These are phyloP conservation scores for Sander vitreus DNA, from an alignment of 2,113 vertebrate species.

Conservation along the genomic window DNA sequence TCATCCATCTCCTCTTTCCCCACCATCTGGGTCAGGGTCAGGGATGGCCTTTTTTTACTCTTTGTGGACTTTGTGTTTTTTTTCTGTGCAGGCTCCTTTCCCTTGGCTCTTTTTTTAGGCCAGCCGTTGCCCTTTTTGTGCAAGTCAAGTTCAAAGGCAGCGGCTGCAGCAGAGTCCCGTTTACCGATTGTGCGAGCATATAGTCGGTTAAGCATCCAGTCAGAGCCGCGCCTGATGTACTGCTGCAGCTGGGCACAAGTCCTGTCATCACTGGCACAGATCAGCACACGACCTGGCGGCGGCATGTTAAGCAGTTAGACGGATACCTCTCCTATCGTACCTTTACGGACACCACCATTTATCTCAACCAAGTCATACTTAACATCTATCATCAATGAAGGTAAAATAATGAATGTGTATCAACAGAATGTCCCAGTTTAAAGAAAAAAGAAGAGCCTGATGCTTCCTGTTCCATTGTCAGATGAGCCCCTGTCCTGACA, in stretches of 20 bases:
- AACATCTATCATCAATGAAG: too few species aligned
- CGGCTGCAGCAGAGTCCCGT: slow-evolving; percentile 76
- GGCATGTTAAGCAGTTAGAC: background rate
- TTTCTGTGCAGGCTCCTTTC: slow-evolving; percentile 77
- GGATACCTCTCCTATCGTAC: background rate
- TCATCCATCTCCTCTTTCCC: slow-evolving; percentile 68
- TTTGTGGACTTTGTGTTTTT: slow-evolving; percentile 66
- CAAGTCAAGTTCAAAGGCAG: slow-evolving; percentile 58
- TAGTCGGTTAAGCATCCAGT: slow-evolving; percentile 88
- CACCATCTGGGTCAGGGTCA: slow-evolving; percentile 91
- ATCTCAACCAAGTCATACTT: too few species aligned
- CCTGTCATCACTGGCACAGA: slow-evolving; percentile 96
- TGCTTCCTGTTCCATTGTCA: too few species aligned
- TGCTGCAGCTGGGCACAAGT: slow-evolving; percentile 96
- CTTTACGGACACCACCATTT: too few species aligned
- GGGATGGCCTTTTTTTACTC: slow-evolving; percentile 78
- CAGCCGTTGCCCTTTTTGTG: slow-evolving; percentile 73
- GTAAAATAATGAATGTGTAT: too few species aligned
- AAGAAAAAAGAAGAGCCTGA: too few species aligned
- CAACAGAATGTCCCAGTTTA: too few species aligned
- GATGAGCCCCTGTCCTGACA: too few species aligned
- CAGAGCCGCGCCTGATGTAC: slow-evolving; percentile 86
- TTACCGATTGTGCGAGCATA: slow-evolving; percentile 91
- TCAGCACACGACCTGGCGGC: slow-evolving; percentile 90
- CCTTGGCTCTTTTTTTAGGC: slow-evolving; percentile 70